Percentiles rank a stretch among this genome's conserved stretches.
phyloP scores from a whole-genome alignment of 2,113 vertebrate genomes.

The Crocuta crocuta region DNA sequence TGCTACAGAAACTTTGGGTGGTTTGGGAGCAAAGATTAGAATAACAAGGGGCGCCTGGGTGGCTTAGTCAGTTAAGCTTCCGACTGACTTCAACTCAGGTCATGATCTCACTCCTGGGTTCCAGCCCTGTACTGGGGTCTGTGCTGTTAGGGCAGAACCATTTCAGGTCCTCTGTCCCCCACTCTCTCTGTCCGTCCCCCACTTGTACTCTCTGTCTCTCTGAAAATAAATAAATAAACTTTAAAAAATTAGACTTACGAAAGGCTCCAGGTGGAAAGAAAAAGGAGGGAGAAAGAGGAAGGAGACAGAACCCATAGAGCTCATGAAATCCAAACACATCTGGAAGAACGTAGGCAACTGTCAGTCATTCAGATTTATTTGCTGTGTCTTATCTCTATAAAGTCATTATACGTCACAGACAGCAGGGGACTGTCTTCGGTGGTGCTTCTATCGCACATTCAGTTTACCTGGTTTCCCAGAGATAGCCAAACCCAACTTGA shows the following conservation, averaged over 20 bases:
- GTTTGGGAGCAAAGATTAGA: background rate
- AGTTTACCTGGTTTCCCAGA: background rate
- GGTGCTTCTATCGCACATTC: background rate
- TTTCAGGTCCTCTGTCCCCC: too few relatives aligned
- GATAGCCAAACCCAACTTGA: background rate
- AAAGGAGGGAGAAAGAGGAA: background rate
- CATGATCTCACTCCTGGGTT: too few relatives aligned
- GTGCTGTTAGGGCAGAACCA: too few relatives aligned
- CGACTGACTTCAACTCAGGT: too few relatives aligned
- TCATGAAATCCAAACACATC: background rate
- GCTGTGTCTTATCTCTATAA: background rate
- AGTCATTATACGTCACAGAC: background rate
- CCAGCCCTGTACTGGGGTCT: too few relatives aligned
- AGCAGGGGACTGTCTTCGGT: background rate
- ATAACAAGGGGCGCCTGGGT: background rate
- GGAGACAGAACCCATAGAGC: background rate
- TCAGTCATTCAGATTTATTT: background rate
- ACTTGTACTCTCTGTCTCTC: too few relatives aligned
- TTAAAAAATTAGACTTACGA: background rate
- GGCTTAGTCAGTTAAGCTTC: too few relatives aligned
- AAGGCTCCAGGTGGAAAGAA: background rate
- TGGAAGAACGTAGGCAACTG: background rate
- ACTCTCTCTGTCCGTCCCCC: too few relatives aligned
- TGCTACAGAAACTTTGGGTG: background rate
- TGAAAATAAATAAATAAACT: too few relatives aligned